Evolutionary conservation across 2,113 vertebrate species (phyloP), one percentile per base, ranked within the genome.

Genomic region (Chaenogobius annularis): DNA sequence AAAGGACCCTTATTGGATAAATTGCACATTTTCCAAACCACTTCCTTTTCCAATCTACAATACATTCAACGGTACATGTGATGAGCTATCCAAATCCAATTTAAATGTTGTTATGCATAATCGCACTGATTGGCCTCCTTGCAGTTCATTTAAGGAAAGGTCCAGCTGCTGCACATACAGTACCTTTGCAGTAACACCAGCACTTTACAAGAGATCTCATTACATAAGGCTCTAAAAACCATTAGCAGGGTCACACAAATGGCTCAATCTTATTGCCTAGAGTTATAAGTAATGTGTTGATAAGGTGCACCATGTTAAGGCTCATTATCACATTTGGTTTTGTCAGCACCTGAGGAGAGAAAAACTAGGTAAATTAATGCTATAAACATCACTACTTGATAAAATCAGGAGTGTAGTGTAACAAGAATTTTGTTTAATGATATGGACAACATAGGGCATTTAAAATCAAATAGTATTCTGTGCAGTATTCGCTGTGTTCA

Each of bases 291-390:
- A 47, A 85, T 88, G 77, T 70, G 48, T 68, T 81, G 68, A 80
- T 72, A 58, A 72, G 63, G 47, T 19, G 3, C 8, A 1, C 4
- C 23, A 35, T 70, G 76, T 85, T 69, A 0, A 48, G 74, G 44
- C 55, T 69, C 72, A 82, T 90, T 90, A 81, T 83, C 84, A 62
- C 81, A 52, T 85, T 73, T 69, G 50, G 67, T 65, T 23, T 54
- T 19, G 65, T 66, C 62, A 72, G 52, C 84, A 78, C 71, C 54
- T 43, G 79, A 64, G 66, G 26, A 74, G 48, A 26, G 15, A 35
- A 31, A 31, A 31, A 31, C 4, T 31, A 31, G 26, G 4, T 31
- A 31, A 31, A 31, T 31, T 31, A 31, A 31, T 40, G 31, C 15
- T 10, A 40, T n/a, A 52, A 52, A 52, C 5, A 7, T n/a, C 48